phyloP scores from a whole-genome alignment of 2,888 invertebrate genomes.

The Lepidocyrtoides sp. region DNA sequence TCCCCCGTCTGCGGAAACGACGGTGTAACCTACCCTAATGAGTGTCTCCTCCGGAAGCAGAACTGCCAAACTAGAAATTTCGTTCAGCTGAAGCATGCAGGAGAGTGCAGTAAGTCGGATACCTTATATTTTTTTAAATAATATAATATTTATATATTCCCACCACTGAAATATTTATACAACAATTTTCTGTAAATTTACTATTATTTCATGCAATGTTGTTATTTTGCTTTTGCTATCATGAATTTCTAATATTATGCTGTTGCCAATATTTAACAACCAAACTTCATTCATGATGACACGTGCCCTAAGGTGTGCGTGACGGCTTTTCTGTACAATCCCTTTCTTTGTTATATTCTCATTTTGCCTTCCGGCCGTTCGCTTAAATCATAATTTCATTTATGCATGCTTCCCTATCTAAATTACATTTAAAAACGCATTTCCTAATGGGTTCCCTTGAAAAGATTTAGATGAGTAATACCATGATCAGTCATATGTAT shows the following conservation, averaged over 20 bases:
- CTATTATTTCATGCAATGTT: not conserved
- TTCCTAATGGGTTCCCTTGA: too few species aligned
- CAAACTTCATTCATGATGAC: constrained; percentile 13
- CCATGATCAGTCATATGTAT: too few species aligned
- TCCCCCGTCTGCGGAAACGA: constrained; percentile 91
- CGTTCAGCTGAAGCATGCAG: constrained; percentile 91
- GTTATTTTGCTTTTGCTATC: too few species aligned
- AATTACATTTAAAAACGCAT: too few species aligned
- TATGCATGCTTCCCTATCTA: too few species aligned
- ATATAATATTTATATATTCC: not conserved
- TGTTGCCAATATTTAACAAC: not conserved
- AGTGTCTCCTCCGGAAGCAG: constrained; percentile 93
- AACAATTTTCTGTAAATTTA: not conserved
- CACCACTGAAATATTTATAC: not conserved
- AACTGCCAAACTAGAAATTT: constrained; percentile 92
- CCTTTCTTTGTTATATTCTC: not conserved
- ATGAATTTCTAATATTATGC: too few species aligned
- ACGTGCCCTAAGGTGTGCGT: not conserved
- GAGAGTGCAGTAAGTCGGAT: constrained; percentile 93
- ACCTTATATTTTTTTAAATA: not conserved
- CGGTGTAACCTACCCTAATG: constrained; percentile 90
- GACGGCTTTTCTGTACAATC: not conserved
- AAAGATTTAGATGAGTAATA: too few species aligned
- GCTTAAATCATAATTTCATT: constrained; percentile 14
- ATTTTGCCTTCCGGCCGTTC: not conserved